Evolutionary conservation across 1,140 invertebrate genomes (phyloP).

Genomic region (Leptinotarsa defecta): DNA sequence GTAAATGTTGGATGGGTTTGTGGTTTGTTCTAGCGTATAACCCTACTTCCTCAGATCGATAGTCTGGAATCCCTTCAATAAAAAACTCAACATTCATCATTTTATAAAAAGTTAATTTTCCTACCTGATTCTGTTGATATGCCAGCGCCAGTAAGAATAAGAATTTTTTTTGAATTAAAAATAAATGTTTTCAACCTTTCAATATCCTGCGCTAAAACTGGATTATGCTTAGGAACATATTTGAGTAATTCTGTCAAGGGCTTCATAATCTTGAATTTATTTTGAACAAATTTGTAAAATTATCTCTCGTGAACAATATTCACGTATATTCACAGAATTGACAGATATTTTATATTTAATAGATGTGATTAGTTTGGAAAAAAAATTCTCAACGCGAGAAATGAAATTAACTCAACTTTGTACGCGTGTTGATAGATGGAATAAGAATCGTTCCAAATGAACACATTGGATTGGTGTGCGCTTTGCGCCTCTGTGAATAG

Average conservation of each 20-base stretch:
- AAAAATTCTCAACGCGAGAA: too few relatives aligned
- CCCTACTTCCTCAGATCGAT: slow-evolving; percentile 90
- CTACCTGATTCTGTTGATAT: slow-evolving; percentile 90
- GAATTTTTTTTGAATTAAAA: slow-evolving; percentile 62
- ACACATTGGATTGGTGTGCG: too few relatives aligned
- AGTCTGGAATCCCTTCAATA: slow-evolving; percentile 88
- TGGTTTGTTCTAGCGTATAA: slow-evolving; percentile 83
- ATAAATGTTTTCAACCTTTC: slow-evolving; percentile 70
- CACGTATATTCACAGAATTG: too few relatives aligned
- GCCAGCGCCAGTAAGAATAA: slow-evolving; percentile 89
- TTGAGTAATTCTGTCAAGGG: slow-evolving; percentile 24
- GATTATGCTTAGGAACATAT: slow-evolving; percentile 75
- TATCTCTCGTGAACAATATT: too few relatives aligned
- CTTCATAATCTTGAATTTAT: slow-evolving; percentile 4
- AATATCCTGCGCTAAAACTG: slow-evolving; percentile 66
- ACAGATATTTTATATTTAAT: too few relatives aligned
- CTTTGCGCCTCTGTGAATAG: too few relatives aligned
- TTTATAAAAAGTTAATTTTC: slow-evolving; percentile 2
- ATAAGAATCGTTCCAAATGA: too few relatives aligned
- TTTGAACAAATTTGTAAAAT: neutral
- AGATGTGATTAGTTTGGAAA: too few relatives aligned
- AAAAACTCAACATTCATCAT: slow-evolving; percentile 4
- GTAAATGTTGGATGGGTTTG: slow-evolving; percentile 81
- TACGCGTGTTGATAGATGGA: too few relatives aligned
- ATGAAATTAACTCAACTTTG: too few relatives aligned